Evolutionary conservation across 2,113 vertebrate species (phyloP).

Genomic region (Potamarius usumacintae): DNA sequence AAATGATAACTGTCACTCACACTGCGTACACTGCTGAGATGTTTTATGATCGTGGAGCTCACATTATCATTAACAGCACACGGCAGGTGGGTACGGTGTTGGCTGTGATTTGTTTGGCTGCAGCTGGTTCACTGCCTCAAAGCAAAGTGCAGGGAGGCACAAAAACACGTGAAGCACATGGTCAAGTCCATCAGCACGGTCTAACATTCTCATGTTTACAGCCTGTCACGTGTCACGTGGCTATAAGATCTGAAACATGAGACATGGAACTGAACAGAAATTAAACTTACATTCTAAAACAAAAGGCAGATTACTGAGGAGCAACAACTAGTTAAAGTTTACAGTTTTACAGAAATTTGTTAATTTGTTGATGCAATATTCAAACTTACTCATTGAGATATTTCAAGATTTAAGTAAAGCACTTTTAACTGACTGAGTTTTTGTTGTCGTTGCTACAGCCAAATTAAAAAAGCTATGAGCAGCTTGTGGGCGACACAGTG

Average conservation of each 20-base stretch:
- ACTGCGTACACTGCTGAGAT: neutral
- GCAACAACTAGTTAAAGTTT: neutral
- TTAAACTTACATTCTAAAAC: neutral
- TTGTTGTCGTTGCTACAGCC: too few relatives aligned
- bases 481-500: neutral
- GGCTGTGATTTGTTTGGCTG: neutral
- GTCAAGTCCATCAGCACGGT: conserved; percentile 32
- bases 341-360: neutral
- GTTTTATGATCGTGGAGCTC: neutral
- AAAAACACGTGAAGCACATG: conserved; percentile 36
- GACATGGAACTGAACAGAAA: neutral
- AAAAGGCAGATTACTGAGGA: neutral
- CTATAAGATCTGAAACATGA: neutral
- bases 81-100: conserved; percentile 1
- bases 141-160: neutral
- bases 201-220: neutral
- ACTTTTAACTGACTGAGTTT: too few relatives aligned
- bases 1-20: too few relatives aligned
- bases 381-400: neutral
- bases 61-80: neutral
- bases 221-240: neutral
- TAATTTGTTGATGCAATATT: neutral
- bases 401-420: neutral
- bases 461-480: too few relatives aligned
- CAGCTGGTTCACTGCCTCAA: neutral